phyloP scores from a whole-genome alignment of 2,888 invertebrate genomes.

The Steinernema hermaphroditum region DNA sequence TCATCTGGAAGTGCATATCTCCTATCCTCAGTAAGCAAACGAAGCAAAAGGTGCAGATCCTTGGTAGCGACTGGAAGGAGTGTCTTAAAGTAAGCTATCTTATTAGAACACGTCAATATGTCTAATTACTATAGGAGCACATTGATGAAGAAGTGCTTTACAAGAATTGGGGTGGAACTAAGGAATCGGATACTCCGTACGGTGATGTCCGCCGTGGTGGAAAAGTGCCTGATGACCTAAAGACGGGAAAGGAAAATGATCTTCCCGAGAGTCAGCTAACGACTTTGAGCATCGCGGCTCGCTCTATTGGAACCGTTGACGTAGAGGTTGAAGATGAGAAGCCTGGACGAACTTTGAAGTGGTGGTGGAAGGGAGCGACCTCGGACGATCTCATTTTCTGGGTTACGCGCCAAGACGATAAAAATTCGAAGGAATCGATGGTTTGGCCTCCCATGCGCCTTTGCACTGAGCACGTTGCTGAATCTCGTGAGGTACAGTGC shows the following conservation, averaged over 20 bases:
- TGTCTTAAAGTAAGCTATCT: conserved; percentile 44
- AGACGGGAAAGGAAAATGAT: conserved; percentile 20
- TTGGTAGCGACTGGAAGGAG: conserved; percentile 60
- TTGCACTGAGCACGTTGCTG: conserved; percentile 4
- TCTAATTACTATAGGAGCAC: conserved; percentile 45
- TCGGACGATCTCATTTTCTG: conserved; percentile 40
- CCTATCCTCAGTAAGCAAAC: conserved; percentile 60
- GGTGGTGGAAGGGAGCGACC: conserved; percentile 58
- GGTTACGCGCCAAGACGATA: conserved; percentile 53
- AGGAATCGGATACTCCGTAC: conserved; percentile 48
- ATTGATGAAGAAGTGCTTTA: conserved; percentile 59
- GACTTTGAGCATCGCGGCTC: not conserved
- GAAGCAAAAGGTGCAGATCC: conserved; percentile 58
- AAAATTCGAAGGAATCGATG: conserved; percentile 42
- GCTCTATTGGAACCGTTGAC: not conserved
- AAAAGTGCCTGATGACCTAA: conserved; percentile 53
- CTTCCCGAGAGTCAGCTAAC: not conserved
- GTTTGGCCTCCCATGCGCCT: conserved; percentile 13
- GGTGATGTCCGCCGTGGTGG: conserved; percentile 61
- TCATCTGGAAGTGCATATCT: conserved; percentile 56
- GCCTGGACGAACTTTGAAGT: conserved; percentile 47
- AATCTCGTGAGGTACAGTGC: not conserved
- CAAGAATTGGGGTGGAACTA: conserved; percentile 59
- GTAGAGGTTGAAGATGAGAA: conserved; percentile 38
- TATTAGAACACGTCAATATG: conserved; percentile 27